Conservation (phyloP, 2,113 vertebrate genomes). For the Poeciliopsis prolifica region DNA sequence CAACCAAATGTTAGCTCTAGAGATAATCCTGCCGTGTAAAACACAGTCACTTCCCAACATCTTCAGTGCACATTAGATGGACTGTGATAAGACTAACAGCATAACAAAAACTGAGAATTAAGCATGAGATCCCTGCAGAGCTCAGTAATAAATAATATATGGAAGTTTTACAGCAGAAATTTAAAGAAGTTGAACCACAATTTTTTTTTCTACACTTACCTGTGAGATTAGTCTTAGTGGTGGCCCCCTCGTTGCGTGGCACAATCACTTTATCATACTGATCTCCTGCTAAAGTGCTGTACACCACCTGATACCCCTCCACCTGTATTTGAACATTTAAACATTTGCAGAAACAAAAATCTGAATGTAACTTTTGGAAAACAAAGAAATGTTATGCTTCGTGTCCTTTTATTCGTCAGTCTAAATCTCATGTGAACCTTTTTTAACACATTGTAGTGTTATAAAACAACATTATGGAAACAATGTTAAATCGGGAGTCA, state of each 20-base stretch:
- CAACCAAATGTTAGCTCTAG: constrained; percentile 44
- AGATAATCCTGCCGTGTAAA: constrained; percentile 56
- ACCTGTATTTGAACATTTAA: constrained; percentile 63
- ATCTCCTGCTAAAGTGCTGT: constrained; percentile 95
- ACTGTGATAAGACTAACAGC: constrained; percentile 15
- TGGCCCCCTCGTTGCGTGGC: constrained; percentile 81
- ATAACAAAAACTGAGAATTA: background rate
- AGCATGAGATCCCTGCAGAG: constrained; percentile 9
- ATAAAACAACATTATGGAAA: background rate
- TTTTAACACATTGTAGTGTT: background rate
- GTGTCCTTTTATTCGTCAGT: background rate
- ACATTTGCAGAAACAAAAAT: constrained; percentile 6
- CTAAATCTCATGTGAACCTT: background rate
- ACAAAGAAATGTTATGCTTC: background rate
- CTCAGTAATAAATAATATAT: constrained; percentile 14
- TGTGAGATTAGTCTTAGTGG: constrained; percentile 85
- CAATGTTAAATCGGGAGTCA: background rate
- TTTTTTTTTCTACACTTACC: constrained; percentile 73
- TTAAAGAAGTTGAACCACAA: background rate
- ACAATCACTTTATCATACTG: constrained; percentile 92
- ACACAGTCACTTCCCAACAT: constrained; percentile 35
- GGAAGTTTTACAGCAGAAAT: background rate
- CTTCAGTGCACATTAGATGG: constrained; percentile 31
- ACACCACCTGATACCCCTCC: constrained; percentile 90
- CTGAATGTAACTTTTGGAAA: background rate